phyloP scores from a whole-genome alignment of 2,888 invertebrate species.

The Pollenia angustigena region DNA sequence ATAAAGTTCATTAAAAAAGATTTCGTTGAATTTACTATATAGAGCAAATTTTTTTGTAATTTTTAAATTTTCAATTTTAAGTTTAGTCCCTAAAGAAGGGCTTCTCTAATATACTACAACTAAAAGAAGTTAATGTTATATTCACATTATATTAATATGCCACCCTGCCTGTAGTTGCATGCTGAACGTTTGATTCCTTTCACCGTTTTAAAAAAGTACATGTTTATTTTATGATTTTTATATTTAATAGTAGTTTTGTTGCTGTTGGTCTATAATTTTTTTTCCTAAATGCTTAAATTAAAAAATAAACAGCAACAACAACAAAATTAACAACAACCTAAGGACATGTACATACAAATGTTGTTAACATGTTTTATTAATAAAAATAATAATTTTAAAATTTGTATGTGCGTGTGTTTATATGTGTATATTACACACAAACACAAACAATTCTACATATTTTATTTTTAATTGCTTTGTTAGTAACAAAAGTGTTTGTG shows the following conservation, averaged over 20 bases:
- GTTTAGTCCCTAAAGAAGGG: too few species aligned
- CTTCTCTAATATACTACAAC: too few species aligned
- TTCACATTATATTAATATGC: too few species aligned
- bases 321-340: constrained; percentile 51
- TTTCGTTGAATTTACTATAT: too few species aligned
- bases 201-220: background rate
- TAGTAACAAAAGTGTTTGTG: constrained; percentile 53
- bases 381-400: constrained; percentile 16
- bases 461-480: constrained; percentile 59
- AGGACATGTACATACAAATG: constrained; percentile 58
- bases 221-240: constrained; percentile 1
- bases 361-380: constrained; percentile 62
- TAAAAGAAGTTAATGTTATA: too few species aligned
- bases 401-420: background rate
- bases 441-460: background rate
- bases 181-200: too few species aligned
- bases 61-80: too few species aligned
- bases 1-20: too few species aligned
- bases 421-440: background rate
- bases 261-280: background rate
- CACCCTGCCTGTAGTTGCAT: too few species aligned
- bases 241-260: constrained; percentile 1
- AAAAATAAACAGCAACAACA: constrained; percentile 24
- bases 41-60: too few species aligned
- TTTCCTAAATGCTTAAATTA: constrained; percentile 43